Percentiles rank a stretch among this genome's conserved stretches.
Evolutionary conservation across 2,797 vertebrate species (phyloP).

Genomic region (Myotis findleyi): DNA sequence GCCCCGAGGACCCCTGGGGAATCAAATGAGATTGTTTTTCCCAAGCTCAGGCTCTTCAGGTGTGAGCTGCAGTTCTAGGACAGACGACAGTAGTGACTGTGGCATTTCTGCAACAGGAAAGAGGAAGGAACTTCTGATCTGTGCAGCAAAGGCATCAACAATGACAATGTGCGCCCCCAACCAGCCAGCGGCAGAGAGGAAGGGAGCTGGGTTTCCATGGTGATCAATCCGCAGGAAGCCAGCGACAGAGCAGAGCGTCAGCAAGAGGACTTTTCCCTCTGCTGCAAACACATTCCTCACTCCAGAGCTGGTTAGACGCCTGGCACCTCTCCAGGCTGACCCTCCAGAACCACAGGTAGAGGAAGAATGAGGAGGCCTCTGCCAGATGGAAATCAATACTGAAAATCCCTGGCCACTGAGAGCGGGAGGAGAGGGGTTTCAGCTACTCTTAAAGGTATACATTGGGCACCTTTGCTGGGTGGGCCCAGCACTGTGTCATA

Average conservation of each 20-base stretch:
- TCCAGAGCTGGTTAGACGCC: background rate
- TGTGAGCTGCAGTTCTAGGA: constrained; percentile 9
- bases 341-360: constrained; percentile 73
- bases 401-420: constrained; percentile 56
- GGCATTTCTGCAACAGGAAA: constrained; percentile 83
- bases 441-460: background rate
- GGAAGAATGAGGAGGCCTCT: constrained; percentile 60
- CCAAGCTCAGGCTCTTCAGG: constrained; percentile 75
- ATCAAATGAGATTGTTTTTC: constrained; percentile 74
- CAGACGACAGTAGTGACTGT: background rate
- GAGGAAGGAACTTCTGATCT: constrained; percentile 84
- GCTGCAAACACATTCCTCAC: constrained; percentile 31
- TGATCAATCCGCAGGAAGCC: constrained; percentile 71
- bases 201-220: constrained; percentile 74
- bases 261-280: constrained; percentile 70
- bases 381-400: constrained; percentile 74
- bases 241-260: background rate
- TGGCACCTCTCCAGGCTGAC: constrained; percentile 55
- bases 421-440: constrained; percentile 76
- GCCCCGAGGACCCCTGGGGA: constrained; percentile 27
- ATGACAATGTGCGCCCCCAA: constrained; percentile 62
- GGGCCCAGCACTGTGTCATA: background rate
- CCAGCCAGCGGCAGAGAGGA: constrained; percentile 54
- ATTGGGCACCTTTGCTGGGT: background rate
- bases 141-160: constrained; percentile 58